Conservation (phyloP, 2,113 vertebrate genomes). For the Neolamprologus ventralis region DNA sequence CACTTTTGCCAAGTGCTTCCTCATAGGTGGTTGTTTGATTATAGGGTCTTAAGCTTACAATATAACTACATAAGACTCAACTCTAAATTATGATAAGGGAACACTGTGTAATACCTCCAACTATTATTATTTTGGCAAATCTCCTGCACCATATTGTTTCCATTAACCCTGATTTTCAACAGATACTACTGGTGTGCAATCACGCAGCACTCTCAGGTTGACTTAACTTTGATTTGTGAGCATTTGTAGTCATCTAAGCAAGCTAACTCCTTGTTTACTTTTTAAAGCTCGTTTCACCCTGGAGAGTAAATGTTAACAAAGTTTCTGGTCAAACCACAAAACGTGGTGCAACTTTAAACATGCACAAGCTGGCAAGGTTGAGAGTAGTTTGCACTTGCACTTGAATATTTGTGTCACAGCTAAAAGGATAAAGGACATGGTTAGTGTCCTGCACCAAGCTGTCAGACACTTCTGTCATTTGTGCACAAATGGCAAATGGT, state of each 20-base stretch:
- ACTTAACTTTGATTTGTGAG: background rate
- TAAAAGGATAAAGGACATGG: background rate
- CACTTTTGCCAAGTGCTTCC: background rate
- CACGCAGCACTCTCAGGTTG: background rate
- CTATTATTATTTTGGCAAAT: background rate
- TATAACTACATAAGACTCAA: background rate
- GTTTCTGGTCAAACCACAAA: background rate
- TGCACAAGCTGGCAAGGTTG: background rate
- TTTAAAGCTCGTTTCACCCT: background rate
- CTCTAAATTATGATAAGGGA: background rate
- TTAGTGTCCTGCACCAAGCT: background rate
- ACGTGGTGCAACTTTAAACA: background rate
- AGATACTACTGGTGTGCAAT: background rate
- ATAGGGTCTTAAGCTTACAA: background rate
- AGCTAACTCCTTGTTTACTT: background rate
- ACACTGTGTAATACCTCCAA: background rate
- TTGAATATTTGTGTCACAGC: background rate
- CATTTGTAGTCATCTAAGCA: background rate
- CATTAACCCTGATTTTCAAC: background rate
- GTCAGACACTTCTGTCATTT: slow-evolving; percentile 13
- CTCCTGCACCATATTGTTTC: background rate
- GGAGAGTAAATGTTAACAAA: background rate
- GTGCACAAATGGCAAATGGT: slow-evolving; percentile 17
- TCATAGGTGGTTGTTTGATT: background rate
- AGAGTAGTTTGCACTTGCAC: background rate